Conservation (phyloP, 2,113 vertebrate genomes). For the Oryzias curvinotus region DNA sequence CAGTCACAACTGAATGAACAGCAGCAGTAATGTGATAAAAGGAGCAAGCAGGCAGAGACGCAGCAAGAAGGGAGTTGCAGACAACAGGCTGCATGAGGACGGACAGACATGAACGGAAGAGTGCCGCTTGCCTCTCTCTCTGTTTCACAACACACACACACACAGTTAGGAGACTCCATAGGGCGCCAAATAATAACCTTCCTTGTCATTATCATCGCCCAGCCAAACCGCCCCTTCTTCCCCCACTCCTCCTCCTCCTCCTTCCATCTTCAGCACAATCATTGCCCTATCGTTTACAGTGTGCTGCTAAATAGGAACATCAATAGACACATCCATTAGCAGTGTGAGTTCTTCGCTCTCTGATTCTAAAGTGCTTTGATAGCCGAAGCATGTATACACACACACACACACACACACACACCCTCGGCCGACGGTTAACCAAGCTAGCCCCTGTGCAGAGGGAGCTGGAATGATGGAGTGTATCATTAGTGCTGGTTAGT, state of each 20-base stretch:
- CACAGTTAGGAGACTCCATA: conserved; percentile 41
- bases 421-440: conserved; percentile 42
- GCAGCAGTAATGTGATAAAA: conserved; percentile 41
- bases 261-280: conserved; percentile 61
- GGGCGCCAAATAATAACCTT: conserved; percentile 67
- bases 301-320: conserved; percentile 67
- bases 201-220: conserved; percentile 64
- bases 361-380: conserved; percentile 67
- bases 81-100: conserved; percentile 32
- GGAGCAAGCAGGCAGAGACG: conserved; percentile 14
- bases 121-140: conserved; percentile 23
- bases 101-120: conserved; percentile 33
- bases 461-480: conserved; percentile 52
- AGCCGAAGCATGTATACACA: conserved; percentile 20
- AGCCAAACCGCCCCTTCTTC: conserved; percentile 44
- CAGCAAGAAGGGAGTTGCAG: conserved; percentile 50
- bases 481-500: conserved; percentile 59
- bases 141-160: conserved; percentile 11
- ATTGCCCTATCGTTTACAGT: conserved; percentile 67
- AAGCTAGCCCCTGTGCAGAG: conserved; percentile 31
- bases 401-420: conserved; percentile 11
- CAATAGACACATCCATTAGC: conserved; percentile 72
- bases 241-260: conserved; percentile 35
- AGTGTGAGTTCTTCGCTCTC: conserved; percentile 50
- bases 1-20: conserved; percentile 24